A percentile compares a stretch with the other conserved stretches of the same genome.
phyloP scores from a whole-genome alignment of 2,888 invertebrate genomes.

The Entomobrya multifasciata region DNA sequence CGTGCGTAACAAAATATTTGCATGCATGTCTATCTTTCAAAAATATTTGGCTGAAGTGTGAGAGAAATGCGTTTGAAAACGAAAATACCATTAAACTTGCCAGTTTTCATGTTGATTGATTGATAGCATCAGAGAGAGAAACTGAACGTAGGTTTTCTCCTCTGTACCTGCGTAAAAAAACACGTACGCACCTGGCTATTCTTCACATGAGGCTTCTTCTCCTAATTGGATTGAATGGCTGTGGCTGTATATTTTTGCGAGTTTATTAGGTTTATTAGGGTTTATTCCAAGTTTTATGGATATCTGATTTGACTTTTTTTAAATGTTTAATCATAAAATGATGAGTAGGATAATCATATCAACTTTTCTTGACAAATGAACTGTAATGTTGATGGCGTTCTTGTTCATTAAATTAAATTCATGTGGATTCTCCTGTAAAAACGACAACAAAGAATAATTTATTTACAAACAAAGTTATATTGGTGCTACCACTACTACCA shows the following conservation, averaged over 20 bases:
- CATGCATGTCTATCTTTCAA: not conserved
- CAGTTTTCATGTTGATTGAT: slow-evolving; percentile 25
- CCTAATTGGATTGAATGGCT: slow-evolving; percentile 4
- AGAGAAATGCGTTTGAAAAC: slow-evolving; percentile 45
- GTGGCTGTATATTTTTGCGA: not conserved
- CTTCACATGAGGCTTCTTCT: not conserved
- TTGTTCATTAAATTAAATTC: slow-evolving; percentile 24
- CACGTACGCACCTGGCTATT: slow-evolving; percentile 30
- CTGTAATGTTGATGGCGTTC: no score
- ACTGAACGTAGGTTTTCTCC: no score
- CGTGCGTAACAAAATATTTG: not conserved
- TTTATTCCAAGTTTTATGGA: not conserved
- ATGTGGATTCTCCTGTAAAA: not conserved
- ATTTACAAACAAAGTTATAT: not conserved
- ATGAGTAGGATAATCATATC: not conserved
- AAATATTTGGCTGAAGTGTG: no score
- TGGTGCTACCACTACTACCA: not conserved
- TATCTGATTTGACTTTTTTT: not conserved
- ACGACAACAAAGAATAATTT: not conserved
- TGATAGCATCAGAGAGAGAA: not conserved
- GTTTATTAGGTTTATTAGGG: not conserved
- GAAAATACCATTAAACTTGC: not conserved
- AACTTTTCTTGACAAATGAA: not conserved
- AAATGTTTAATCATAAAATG: not conserved
- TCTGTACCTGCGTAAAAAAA: no score